Conservation (phyloP, 2,113 vertebrate species). For the Chiloscyllium plagiosum region DNA sequence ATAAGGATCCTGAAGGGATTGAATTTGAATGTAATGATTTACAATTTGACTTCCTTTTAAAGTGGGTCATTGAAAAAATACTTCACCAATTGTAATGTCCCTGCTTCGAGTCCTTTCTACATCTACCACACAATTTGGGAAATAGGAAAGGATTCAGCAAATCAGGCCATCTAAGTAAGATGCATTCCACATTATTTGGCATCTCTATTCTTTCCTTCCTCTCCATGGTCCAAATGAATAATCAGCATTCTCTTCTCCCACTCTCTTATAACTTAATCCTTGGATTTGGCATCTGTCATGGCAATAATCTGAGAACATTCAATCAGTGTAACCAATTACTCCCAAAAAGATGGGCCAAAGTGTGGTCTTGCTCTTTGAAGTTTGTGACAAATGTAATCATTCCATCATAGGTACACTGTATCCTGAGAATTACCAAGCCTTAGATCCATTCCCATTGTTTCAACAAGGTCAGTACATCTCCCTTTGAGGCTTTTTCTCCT, state of each 20-base stretch:
- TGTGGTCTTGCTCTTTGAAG: background rate
- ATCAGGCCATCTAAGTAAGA: background rate
- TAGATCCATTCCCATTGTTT: background rate
- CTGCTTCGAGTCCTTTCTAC: background rate
- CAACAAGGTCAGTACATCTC: background rate
- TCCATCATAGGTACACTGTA: background rate
- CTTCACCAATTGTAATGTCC: background rate
- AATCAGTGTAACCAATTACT: background rate
- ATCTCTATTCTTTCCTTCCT: background rate
- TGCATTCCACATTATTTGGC: background rate
- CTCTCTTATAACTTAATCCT: background rate
- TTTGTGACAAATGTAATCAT: background rate
- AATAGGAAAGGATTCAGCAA: background rate
- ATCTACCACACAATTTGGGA: background rate
- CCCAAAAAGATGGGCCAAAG: background rate
- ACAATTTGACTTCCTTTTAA: background rate
- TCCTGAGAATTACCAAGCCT: background rate
- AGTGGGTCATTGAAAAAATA: background rate
- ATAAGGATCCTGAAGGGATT: background rate
- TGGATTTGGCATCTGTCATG: background rate
- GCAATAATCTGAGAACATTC: background rate
- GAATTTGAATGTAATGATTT: background rate
- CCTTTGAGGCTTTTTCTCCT: background rate
- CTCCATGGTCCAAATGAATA: background rate
- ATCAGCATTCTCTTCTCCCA: background rate